phyloP scores from a whole-genome alignment of 2,113 vertebrate genomes.

The Syrmaticus mikado region DNA sequence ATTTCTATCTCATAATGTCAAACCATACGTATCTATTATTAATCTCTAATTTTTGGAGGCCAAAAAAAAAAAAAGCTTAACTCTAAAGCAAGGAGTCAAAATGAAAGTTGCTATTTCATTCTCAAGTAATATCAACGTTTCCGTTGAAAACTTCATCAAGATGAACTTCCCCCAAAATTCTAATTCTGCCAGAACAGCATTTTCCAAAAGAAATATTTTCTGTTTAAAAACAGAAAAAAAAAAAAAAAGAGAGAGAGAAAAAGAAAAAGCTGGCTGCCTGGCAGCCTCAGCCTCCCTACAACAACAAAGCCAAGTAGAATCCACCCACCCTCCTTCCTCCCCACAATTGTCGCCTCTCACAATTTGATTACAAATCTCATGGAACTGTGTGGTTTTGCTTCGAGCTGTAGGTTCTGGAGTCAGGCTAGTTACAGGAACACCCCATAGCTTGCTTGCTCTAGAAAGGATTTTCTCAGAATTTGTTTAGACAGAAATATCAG shows the following conservation, averaged over 20 bases:
- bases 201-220: constrained; percentile 3
- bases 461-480: constrained; percentile 27
- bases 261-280: background rate
- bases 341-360: background rate
- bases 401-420: background rate
- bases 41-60: constrained; percentile 62
- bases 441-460: background rate
- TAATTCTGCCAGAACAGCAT: constrained; percentile 15
- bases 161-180: constrained; percentile 26
- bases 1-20: constrained; percentile 53
- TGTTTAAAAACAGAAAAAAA: background rate
- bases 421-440: constrained; percentile 21
- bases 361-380: background rate
- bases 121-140: constrained; percentile 14
- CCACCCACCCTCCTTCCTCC: constrained; percentile 34
- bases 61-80: background rate
- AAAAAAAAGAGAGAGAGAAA: background rate
- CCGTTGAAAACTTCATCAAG: constrained; percentile 31
- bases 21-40: constrained; percentile 53
- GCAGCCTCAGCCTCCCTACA: background rate
- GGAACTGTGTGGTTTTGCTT: constrained; percentile 11
- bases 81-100: constrained; percentile 54
- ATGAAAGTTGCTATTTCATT: constrained; percentile 55
- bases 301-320: background rate
- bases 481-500: background rate